phyloP scores from a whole-genome alignment of 2,797 vertebrate genomes.

The Myotis planiceps region DNA sequence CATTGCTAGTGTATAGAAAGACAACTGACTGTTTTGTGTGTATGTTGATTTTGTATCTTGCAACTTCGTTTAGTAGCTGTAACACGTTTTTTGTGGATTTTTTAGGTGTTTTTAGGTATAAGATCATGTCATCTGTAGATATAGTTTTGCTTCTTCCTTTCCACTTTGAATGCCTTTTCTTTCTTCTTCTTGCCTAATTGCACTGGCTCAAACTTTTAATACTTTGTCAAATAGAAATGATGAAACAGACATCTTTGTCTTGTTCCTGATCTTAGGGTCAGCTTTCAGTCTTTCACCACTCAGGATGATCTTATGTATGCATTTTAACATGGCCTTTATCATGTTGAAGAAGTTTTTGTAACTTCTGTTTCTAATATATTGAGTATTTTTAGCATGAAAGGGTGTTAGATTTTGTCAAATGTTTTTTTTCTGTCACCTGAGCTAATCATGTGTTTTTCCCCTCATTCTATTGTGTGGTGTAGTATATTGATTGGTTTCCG shows the following conservation, averaged over 20 bases:
- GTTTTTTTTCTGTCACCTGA: not conserved
- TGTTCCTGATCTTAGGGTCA: not conserved
- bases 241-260: not conserved
- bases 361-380: not conserved
- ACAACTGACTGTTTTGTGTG: not conserved
- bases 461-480: not conserved
- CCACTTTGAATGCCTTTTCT: not conserved
- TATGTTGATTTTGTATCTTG: not conserved
- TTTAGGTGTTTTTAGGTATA: not conserved
- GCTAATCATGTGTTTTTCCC: not conserved
- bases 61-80: not conserved
- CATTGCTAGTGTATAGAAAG: not conserved
- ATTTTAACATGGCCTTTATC: not conserved
- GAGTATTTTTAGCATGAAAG: not conserved
- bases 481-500: not conserved
- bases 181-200: conserved; percentile 24
- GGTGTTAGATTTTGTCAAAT: conserved; percentile 22
- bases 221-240: not conserved
- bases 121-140: not conserved
- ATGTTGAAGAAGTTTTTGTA: not conserved
- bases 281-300: not conserved
- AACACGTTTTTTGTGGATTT: not conserved
- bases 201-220: not conserved
- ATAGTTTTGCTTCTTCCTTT: not conserved
- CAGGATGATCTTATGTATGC: not conserved